phyloP scores from a whole-genome alignment of 2,113 vertebrate genomes.

The Dipodomys ordii region DNA sequence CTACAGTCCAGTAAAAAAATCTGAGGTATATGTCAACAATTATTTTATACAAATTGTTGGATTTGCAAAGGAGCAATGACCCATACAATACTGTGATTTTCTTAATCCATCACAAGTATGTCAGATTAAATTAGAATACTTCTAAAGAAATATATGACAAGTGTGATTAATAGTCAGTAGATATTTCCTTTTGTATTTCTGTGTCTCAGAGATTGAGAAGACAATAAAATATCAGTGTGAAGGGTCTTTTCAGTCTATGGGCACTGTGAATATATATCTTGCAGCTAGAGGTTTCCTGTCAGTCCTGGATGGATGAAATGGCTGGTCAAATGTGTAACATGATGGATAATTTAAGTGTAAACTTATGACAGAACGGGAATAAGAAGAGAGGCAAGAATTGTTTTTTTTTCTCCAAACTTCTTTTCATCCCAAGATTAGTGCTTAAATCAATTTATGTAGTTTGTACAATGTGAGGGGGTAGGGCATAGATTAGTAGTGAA shows the following conservation, averaged over 20 bases:
- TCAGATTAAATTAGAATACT: not conserved
- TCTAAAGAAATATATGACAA: not conserved
- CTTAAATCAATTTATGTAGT: not conserved
- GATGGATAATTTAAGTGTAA: not conserved
- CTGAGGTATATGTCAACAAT: not conserved
- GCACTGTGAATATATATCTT: not conserved
- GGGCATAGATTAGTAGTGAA: not conserved
- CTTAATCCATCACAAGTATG: not conserved
- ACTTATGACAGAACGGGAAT: not conserved
- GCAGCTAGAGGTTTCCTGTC: not conserved
- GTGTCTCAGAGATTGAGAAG: not conserved
- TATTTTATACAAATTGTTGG: not conserved
- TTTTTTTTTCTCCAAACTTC: not conserved
- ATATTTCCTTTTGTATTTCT: not conserved
- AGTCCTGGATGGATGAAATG: not conserved
- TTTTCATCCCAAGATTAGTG: not conserved
- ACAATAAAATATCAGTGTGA: not conserved
- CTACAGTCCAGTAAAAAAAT: not conserved
- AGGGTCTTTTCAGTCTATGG: not conserved
- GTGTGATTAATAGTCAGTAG: not conserved
- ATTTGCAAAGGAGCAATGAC: not conserved
- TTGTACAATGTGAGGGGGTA: too few species aligned
- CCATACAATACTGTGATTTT: not conserved
- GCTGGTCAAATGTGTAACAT: not conserved
- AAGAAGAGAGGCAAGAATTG: not conserved